Evolutionary conservation across 1,140 invertebrate genomes (phyloP), one percentile per base, ranked within the genome.

Genomic region (Scylla paramamosain): DNA sequence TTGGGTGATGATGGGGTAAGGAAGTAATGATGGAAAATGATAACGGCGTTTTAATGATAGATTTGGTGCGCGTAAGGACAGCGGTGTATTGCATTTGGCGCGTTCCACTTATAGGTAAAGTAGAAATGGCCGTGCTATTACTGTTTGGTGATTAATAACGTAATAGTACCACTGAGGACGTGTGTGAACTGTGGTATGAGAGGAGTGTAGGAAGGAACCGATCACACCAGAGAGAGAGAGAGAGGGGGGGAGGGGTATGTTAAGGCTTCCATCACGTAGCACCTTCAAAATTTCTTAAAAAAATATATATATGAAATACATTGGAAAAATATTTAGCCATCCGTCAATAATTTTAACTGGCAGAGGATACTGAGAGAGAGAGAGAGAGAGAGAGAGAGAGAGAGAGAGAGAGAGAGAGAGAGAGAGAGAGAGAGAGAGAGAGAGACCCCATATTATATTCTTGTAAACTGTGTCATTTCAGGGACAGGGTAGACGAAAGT

Each of bases 21-120:
- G 67, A 25, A n/a, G 67, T 77, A 77, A 77, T 77, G 67, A 77
- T 8, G 67, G 67, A 77, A 77, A 77, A 77, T 77, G 67, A 77
- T 77, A 77, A 77, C 67, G 67, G 67, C 67, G 67, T 77, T 77
- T 77, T 77, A 77, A 77, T 77, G 67, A 77, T 77, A 77, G 67
- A 77, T 77, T 77, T n/a, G 67, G 67, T 77, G 20, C 20, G 12
- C 25, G 67, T 77, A 77, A 77, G 67, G 67, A 77, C 6, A 20
- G 67, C 0, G 20, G 67, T 7, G 67, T 7, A 77, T 77, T 77
- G 67, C 67, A 77, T 77, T 77, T 77, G 67, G 67, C 25, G 67
- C 67, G 67, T 77, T 77, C 25, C 20, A n/a, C 67, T 77, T 77
- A 77, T 77, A 77, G 67, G 67, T 77, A 77, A 77, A 77, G 12